phyloP scores from a whole-genome alignment of 2,113 vertebrate species.

The Acanthisitta chloris region DNA sequence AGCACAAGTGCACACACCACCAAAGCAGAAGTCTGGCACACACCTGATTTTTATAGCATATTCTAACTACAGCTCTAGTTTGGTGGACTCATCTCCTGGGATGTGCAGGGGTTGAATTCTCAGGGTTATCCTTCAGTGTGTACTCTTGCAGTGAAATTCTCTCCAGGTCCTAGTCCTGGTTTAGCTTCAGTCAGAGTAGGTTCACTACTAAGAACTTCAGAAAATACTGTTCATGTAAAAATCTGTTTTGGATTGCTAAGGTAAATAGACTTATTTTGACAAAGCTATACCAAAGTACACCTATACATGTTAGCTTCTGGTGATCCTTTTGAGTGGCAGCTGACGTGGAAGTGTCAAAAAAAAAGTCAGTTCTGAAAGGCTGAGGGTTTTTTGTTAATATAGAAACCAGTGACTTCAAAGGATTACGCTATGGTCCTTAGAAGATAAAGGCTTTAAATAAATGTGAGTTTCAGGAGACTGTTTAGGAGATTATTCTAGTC shows the following conservation, averaged over 20 bases:
- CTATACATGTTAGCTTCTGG: not conserved
- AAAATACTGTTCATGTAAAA: not conserved
- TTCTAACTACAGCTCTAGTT: not conserved
- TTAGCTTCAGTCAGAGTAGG: not conserved
- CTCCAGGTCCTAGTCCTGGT: not conserved
- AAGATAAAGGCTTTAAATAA: not conserved
- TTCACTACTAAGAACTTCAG: not conserved
- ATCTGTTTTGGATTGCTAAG: not conserved
- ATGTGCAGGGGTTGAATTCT: not conserved
- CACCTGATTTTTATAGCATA: not conserved
- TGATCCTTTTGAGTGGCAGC: not conserved
- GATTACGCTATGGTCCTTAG: not conserved
- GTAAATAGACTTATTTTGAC: not conserved
- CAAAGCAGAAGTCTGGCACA: not conserved
- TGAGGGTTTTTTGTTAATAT: not conserved
- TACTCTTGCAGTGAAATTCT: not conserved
- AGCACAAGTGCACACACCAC: not conserved
- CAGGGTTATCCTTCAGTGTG: not conserved
- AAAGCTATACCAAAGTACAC: not conserved
- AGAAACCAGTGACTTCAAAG: not conserved
- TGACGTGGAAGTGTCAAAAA: not conserved
- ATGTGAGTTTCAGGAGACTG: not conserved
- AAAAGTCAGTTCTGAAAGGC: not conserved
- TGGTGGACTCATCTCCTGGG: not conserved
- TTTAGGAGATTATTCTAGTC: not conserved